Evolutionary conservation across 2,888 invertebrate species (phyloP), one percentile per base, ranked within the genome.

Genomic region (Pheosia gnoma): DNA sequence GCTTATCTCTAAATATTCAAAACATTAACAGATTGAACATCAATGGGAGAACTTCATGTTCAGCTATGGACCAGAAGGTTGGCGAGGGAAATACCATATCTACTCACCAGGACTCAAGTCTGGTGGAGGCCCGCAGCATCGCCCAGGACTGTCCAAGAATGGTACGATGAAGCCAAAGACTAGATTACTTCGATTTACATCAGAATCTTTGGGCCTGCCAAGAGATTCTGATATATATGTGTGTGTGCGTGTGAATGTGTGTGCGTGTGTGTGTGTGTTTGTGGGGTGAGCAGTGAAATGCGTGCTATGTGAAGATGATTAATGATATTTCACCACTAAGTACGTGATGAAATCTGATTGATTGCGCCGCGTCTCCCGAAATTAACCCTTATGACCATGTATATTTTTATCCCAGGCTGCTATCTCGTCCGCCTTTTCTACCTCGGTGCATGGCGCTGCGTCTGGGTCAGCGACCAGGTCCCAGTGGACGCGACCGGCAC

Each of bases 391-490:
- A 5, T 41, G 41, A 43, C 43, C 9, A 9, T 10, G 3, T n/a
- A 43, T 51, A n/a, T 13, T 60, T 60, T 38, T 7, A n/a, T 25
- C 9, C 6, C 75, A 93, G 93, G 93, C 2, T 93, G 93, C 66
- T 93, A 93, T 66, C 81, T 93, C 8, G 90, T 93, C 25, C 88
- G 93, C 0, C 78, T 93, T 0, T 93, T 80, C 79, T 85, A 87
- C 76, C 76, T 93, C 3, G 93, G 93, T 0, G 82, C 87, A 0
- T 93, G 93, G 93, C 84, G 93, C 0, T 92, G 92, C 64, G 82
- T 93, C 1, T 93, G 92, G 93, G 93, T 93, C 25, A 89, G 80
- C 61, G 93, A 93, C 43, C 87, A 85, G 65, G 89, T 93, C 0
- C 93, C 93, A 0, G 85, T 93, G 3, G 92, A 93, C 37, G 87